Percentiles rank a stretch among this genome's conserved stretches.
Conservation (phyloP, 2,888 invertebrate genomes). For the Parnassius orleans region DNA sequence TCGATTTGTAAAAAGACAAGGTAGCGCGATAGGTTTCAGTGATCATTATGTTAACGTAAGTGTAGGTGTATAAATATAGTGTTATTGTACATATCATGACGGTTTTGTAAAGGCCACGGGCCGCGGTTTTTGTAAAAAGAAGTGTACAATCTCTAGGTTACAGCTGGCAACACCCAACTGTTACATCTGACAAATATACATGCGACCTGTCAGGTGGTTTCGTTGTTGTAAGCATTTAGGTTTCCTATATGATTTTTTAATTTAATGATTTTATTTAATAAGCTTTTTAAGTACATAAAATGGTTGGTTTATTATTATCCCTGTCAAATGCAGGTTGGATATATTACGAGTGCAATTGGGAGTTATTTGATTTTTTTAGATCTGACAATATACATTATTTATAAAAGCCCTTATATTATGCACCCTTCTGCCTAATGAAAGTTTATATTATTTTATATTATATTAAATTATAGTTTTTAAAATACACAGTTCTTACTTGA, state of each 20-base stretch:
- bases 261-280: constrained; percentile 39
- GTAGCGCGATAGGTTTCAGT: constrained; percentile 37
- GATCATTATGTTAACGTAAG: constrained; percentile 58
- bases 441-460: neutral
- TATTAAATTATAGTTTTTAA: neutral
- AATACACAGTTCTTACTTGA: neutral
- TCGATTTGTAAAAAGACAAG: constrained; percentile 48
- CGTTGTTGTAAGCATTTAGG: constrained; percentile 55
- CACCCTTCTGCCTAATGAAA: neutral
- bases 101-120: constrained; percentile 54
- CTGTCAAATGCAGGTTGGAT: constrained; percentile 31
- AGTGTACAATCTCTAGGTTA: constrained; percentile 50
- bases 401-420: constrained; percentile 3
- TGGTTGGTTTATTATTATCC: neutral
- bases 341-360: constrained; percentile 56
- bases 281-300: constrained; percentile 33
- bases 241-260: constrained; percentile 39
- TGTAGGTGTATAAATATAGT: constrained; percentile 39
- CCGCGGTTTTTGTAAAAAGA: constrained; percentile 53
- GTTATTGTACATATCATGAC: constrained; percentile 72
- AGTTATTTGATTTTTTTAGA: constrained; percentile 43
- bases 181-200: constrained; percentile 1
- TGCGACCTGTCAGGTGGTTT: neutral
- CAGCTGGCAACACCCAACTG: constrained; percentile 6
- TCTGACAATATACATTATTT: constrained; percentile 41